Evolutionary conservation across 2,888 invertebrate genomes (phyloP).

Genomic region (Ennomos erosarius): DNA sequence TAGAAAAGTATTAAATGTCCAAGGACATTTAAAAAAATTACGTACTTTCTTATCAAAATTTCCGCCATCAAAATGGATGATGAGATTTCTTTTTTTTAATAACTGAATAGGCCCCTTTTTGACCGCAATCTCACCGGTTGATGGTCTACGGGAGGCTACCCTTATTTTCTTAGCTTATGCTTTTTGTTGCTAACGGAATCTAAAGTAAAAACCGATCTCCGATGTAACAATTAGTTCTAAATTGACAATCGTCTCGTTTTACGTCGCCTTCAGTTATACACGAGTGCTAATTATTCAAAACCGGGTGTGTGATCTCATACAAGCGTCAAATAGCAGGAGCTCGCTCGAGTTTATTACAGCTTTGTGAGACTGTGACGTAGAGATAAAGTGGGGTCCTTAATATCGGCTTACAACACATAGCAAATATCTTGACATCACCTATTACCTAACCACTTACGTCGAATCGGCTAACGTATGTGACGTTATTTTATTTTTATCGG

Average conservation of each 20-base stretch:
- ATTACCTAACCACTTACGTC: constrained; percentile 11
- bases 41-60: too few relatives aligned
- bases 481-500: background rate
- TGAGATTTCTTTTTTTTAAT: too few relatives aligned
- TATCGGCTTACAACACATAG: constrained; percentile 24
- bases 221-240: constrained; percentile 11
- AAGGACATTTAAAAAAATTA: too few relatives aligned
- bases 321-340: constrained; percentile 22
- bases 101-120: too few relatives aligned
- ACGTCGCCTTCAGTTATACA: constrained; percentile 13
- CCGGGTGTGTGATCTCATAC: constrained; percentile 13
- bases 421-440: constrained; percentile 10
- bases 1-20: too few relatives aligned
- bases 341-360: constrained; percentile 23
- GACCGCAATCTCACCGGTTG: too few relatives aligned
- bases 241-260: constrained; percentile 19
- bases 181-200: constrained; percentile 7
- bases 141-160: too few relatives aligned
- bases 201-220: constrained; percentile 4
- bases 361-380: constrained; percentile 16
- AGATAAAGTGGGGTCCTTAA: constrained; percentile 22
- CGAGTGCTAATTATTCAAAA: constrained; percentile 23
- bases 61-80: too few relatives aligned
- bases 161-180: background rate
- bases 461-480: constrained; percentile 10